Conservation (phyloP, 1,140 invertebrate species). For the Sitobion miscanthi region DNA sequence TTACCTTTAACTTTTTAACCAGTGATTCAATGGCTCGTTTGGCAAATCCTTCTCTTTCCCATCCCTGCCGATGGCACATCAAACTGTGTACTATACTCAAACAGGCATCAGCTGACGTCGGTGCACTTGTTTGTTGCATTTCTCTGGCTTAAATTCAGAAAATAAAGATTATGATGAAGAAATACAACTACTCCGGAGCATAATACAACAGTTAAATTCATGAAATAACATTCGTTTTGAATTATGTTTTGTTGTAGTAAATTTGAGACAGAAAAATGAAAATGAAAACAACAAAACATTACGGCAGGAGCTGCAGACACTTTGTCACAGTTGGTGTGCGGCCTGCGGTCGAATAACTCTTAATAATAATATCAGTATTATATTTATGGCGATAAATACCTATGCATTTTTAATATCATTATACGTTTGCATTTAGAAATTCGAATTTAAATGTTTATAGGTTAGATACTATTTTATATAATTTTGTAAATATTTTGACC, state of each 20-base stretch:
- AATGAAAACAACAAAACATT: background rate
- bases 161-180: background rate
- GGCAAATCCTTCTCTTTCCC: conserved; percentile 93
- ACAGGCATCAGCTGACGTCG: conserved; percentile 95
- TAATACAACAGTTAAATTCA: background rate
- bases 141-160: conserved; percentile 42
- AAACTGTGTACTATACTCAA: conserved; percentile 96
- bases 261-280: background rate
- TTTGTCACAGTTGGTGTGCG: background rate
- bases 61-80: conserved; percentile 97
- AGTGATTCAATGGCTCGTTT: conserved; percentile 97
- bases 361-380: background rate
- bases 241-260: background rate
- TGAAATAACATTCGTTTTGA: background rate
- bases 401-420: background rate
- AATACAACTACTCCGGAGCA: background rate
- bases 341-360: background rate
- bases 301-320: too few species aligned
- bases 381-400: background rate
- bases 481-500: background rate
- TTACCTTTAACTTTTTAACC: conserved; percentile 92
- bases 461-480: conserved; percentile 4
- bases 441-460: background rate
- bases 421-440: background rate
- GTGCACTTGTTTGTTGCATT: conserved; percentile 61